Percentiles rank a stretch among this genome's conserved stretches.
phyloP scores from a whole-genome alignment of 2,797 vertebrate genomes.

The Crypturellus tataupa region DNA sequence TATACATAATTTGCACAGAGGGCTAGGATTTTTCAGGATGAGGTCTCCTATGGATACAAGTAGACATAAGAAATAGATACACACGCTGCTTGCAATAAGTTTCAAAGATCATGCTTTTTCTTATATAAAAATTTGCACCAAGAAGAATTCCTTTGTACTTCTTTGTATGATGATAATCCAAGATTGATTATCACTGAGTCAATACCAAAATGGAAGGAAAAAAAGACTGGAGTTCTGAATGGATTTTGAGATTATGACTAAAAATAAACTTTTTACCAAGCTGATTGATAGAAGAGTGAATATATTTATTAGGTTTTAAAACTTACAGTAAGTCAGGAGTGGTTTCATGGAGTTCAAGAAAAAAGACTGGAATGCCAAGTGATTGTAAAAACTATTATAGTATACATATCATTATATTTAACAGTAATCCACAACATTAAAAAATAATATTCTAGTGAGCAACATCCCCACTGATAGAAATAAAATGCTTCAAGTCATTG shows the following conservation, averaged over 20 bases:
- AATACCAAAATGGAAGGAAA: background rate
- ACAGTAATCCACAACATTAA: background rate
- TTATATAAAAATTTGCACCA: background rate
- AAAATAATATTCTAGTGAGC: background rate
- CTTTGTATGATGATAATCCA: fast-evolving
- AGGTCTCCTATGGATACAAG: background rate
- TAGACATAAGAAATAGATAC: background rate
- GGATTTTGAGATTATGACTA: background rate
- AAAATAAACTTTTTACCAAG: background rate
- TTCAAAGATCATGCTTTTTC: background rate
- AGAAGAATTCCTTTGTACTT: background rate
- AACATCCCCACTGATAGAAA: background rate
- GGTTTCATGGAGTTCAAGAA: background rate
- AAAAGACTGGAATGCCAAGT: background rate
- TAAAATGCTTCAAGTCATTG: background rate
- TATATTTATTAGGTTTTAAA: background rate
- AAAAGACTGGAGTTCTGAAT: background rate
- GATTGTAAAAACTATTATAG: background rate
- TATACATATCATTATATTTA: background rate
- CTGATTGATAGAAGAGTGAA: background rate
- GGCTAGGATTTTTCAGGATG: background rate
- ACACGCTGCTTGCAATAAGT: background rate
- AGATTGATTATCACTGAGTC: background rate
- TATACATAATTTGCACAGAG: background rate
- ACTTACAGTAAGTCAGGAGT: background rate